Base-by-base conservation (phyloP, 2,888 invertebrate genomes). In the Sipha maydis region DNA sequence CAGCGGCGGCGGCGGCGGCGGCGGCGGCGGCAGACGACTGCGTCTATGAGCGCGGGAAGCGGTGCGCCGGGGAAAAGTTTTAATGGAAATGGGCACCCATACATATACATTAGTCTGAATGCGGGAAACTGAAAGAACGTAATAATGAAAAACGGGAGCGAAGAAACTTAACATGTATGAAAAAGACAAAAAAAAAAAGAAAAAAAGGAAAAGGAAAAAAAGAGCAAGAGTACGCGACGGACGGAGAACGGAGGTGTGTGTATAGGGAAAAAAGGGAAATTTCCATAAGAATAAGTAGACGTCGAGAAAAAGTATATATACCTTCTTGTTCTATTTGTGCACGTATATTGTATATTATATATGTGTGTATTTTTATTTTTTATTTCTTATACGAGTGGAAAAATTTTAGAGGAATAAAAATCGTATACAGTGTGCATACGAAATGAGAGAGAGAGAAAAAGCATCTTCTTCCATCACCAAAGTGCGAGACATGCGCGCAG, bases 51-150 rank as follows among this genome's bases (percentile, higher is more conserved):
- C 9, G 80, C 41, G 67, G 3, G 34, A 8, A 75, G 73, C 21
- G 75, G 75, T 61, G 67, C 41, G 82, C 75, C 82, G 88, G 88
- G 88, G 88, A 88, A 88, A 88, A 88, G 88, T 88, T 88, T 88
- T 88, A 88, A 88, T 88, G 88, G 88, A 88, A 88, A 88, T 88
- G 88, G 88, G 88, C 88, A 88, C 88, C 88, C 88, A 88, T 88
- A 88, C 88, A 88, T 88, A 88, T 88, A 88, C 88, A 88, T 88
- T 88, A 88, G 88, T 88, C 67, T 82, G 88, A 82, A 88, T 82
- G 88, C 88, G 88, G 82, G 88, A 82, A 88, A 82, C 88, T 82
- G 88, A 88, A 88, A 88, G 88, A 86, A 82, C 88, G 88, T 88
- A 88, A 88, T 88, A 88, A 88, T 88, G 88, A 88, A 88, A 88